These are phyloP conservation scores for Cosmopolites sordidus DNA, from an alignment of 2,888 invertebrate genomes.

Conservation along the genomic window DNA sequence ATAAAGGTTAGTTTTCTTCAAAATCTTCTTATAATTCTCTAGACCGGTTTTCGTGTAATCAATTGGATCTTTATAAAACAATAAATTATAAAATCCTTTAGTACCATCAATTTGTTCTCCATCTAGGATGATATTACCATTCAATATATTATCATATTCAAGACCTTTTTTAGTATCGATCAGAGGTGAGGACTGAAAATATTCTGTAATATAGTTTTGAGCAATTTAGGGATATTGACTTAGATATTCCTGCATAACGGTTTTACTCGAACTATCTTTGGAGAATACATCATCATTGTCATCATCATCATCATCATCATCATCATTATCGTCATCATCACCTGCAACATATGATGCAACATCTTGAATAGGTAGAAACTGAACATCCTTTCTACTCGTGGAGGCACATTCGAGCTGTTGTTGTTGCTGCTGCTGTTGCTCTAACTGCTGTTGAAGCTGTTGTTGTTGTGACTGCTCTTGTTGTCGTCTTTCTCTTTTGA, in stretches of 20 bases:
- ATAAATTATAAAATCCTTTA: background rate
- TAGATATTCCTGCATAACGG: background rate
- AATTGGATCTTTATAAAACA: background rate
- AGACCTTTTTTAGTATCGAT: no score
- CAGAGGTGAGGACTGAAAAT: no score
- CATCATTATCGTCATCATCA: background rate
- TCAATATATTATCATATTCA: background rate
- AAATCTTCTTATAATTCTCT: conserved; percentile 1
- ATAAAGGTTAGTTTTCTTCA: no score
- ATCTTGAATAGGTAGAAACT: background rate
- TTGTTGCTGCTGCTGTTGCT: background rate
- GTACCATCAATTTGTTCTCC: background rate
- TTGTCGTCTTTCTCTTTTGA: background rate
- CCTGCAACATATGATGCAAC: background rate
- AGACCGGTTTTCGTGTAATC: background rate
- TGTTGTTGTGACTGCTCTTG: background rate
- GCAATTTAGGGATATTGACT: background rate
- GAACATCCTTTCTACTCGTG: background rate
- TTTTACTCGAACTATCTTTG: background rate
- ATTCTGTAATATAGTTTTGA: conserved; percentile 1
- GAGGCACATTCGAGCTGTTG: background rate
- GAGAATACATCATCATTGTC: no score
- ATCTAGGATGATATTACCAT: no score
- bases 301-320: conserved; percentile 2
- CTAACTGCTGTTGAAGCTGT: no score